Evolutionary conservation across 2,888 invertebrate genomes (phyloP), one percentile per base, ranked within the genome.

Genomic region (Cyclophora punctaria): DNA sequence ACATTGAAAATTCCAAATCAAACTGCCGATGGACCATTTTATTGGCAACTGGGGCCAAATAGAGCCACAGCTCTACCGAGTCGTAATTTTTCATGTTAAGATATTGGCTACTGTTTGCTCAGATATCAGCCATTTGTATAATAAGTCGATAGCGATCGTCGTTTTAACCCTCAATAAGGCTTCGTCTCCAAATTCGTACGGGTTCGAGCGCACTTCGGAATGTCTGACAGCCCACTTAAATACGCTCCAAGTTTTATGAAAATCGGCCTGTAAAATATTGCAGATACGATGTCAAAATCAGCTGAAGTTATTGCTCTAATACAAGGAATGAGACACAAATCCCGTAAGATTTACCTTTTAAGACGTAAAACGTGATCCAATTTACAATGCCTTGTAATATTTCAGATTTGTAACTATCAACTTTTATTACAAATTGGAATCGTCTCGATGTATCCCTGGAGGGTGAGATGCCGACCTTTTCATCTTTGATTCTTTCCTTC

Each of bases 71-170:
- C 69, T 69, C 69, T 71, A 73, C 71, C 66, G 67, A 70, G 67
- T 69, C 73, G 73, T 78, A 78, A 80, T 80, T 78, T 74, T 76
- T 76, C 73, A 75, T 75, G 73, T 75, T 76, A 78, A 80, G 76
- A 78, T 80, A 81, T 75, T 78, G 75, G 20, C 77, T 73, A 76
- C 70, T 71, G 67, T 72, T 57, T 70, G 70, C 69, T 73, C 77
- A 77, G 77, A 80, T 82, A 80, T 76, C 71, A 69, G 69, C 78
- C 67, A 74, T 83, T 84, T 81, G 83, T 83, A 83, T 84, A 83
- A 84, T 85, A 83, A 79, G 78, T 71, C 83, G 78, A 84, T 83
- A 75, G 77, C 67, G 68, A 76, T 79, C 76, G 77, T 69, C 77
- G 71, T 76, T 78, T 62, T 66, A 67, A 67, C 62, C 70, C 71